phyloP scores from a whole-genome alignment of 2,113 vertebrate genomes.

The Pleuronectes platessa region DNA sequence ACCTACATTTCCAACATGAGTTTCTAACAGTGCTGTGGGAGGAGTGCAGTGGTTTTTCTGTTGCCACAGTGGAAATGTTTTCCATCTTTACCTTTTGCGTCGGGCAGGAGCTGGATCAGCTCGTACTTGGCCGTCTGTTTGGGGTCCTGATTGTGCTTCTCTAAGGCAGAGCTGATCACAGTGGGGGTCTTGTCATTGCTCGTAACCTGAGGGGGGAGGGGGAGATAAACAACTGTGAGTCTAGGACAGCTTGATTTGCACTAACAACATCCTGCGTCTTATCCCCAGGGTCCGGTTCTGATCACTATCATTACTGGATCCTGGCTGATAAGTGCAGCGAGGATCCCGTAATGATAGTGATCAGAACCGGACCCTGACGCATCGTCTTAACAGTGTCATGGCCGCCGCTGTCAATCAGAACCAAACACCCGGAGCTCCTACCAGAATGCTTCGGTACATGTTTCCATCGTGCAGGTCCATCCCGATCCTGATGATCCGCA shows the following conservation, averaged over 20 bases:
- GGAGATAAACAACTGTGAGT: conserved; percentile 33
- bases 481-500: conserved; percentile 88
- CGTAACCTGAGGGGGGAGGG: conserved; percentile 82
- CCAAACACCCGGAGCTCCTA: conserved; percentile 48
- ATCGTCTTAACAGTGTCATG: neutral
- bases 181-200: conserved; percentile 92
- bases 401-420: conserved; percentile 1
- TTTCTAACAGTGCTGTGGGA: too few relatives aligned
- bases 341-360: too few relatives aligned
- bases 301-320: conserved; percentile 60
- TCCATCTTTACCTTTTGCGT: conserved; percentile 85
- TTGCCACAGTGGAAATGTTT: neutral
- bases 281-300: conserved; percentile 36
- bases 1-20: too few relatives aligned
- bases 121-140: conserved; percentile 83
- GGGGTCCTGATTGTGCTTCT: conserved; percentile 89
- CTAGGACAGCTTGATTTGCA: conserved; percentile 36
- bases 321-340: conserved; percentile 36
- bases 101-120: conserved; percentile 89
- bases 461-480: conserved; percentile 91
- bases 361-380: neutral
- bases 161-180: conserved; percentile 87
- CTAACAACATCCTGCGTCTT: conserved; percentile 43
- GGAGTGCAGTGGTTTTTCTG: neutral
- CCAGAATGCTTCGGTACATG: conserved; percentile 92